Conservation (phyloP, 2,888 invertebrate species). For the Acanthococcus lagerstroemiae region DNA sequence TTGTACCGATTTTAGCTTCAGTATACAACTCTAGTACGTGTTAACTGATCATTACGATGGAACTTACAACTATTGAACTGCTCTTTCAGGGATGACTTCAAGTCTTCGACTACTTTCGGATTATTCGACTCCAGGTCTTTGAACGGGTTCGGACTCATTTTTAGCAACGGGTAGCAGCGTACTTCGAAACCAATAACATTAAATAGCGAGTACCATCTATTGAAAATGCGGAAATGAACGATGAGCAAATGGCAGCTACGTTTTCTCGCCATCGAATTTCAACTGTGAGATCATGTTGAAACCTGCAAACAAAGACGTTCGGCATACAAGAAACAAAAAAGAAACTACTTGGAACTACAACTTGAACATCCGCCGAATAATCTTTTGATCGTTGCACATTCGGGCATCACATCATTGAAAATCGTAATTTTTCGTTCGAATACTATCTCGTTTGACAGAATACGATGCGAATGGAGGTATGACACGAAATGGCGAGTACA, state of each 20-base stretch:
- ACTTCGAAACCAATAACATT: not conserved
- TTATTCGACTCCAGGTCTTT: conserved; percentile 57
- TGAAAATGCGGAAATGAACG: not conserved
- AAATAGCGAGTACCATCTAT: not conserved
- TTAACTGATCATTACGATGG: too few species aligned
- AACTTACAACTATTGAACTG: conserved; percentile 63
- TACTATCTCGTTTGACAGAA: too few species aligned
- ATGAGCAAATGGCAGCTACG: not conserved
- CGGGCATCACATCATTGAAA: too few species aligned
- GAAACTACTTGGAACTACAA: too few species aligned
- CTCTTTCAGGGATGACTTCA: conserved; percentile 58
- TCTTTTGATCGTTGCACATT: too few species aligned
- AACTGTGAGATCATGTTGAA: not conserved
- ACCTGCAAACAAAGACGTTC: not conserved
- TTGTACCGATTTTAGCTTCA: not conserved
- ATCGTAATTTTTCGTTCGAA: too few species aligned
- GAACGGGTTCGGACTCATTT: conserved; percentile 1
- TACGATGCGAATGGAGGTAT: too few species aligned
- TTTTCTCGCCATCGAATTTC: not conserved
- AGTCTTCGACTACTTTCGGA: conserved; percentile 54
- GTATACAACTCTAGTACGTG: too few species aligned
- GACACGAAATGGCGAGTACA: too few species aligned
- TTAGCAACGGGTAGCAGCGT: not conserved
- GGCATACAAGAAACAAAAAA: too few species aligned
- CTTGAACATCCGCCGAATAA: too few species aligned